A percentile compares a stretch with the other conserved stretches of the same genome.
Conservation (phyloP, 37 sponge, comb jelly and placozoan species). For the Amphimedon queenslandica region DNA sequence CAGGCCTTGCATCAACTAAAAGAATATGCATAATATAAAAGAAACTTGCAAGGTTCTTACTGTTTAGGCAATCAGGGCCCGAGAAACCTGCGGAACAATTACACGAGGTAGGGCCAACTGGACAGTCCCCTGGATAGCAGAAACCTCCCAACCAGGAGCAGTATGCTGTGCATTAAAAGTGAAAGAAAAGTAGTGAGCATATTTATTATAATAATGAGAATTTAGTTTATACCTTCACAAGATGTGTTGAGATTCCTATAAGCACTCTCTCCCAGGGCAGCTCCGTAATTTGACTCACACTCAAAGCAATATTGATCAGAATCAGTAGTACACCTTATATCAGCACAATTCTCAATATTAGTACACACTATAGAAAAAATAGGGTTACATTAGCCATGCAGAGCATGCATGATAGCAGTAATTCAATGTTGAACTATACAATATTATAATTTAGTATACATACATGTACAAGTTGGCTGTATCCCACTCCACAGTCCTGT, state of each 20-base stretch:
- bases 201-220: neutral
- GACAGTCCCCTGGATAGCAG: constrained; percentile 77
- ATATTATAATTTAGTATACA: neutral
- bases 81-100: constrained; percentile 58
- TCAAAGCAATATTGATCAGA: constrained; percentile 39
- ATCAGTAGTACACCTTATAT: constrained; percentile 46
- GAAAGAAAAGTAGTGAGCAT: neutral
- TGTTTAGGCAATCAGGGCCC: constrained; percentile 53
- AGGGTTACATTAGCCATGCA: no score
- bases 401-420: no score
- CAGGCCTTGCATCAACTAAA: constrained; percentile 17
- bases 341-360: constrained; percentile 48
- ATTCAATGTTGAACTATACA: no score
- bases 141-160: constrained; percentile 68
- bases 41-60: constrained; percentile 27
- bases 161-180: constrained; percentile 38
- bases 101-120: constrained; percentile 31
- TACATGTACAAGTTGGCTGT: constrained; percentile 63
- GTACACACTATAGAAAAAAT: constrained; percentile 47
- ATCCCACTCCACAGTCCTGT: constrained; percentile 71
- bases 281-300: constrained; percentile 58
- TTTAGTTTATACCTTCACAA: constrained; percentile 19
- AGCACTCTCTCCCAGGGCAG: constrained; percentile 37
- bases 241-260: constrained; percentile 43
- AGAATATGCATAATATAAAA: neutral